phyloP scores from a whole-genome alignment of 1,140 invertebrate genomes.

The Caerostris darwini region DNA sequence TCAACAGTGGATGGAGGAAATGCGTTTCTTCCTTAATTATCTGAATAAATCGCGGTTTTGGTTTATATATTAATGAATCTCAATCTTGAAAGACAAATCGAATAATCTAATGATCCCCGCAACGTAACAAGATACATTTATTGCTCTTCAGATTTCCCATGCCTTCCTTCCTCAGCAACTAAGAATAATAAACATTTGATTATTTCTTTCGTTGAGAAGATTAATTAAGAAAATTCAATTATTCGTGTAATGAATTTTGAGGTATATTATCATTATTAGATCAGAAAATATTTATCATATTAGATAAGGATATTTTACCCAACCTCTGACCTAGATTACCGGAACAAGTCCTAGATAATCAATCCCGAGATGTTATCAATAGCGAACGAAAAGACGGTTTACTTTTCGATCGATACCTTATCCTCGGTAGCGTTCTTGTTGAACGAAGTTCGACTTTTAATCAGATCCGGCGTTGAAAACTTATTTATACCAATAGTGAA shows the following conservation, averaged over 20 bases:
- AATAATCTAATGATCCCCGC: not conserved
- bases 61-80: too few relatives aligned
- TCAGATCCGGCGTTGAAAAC: constrained; percentile 17
- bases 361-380: not conserved
- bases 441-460: constrained; percentile 39
- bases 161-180: not conserved
- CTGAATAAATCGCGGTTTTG: too few relatives aligned
- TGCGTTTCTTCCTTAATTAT: too few relatives aligned
- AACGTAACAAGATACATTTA: not conserved
- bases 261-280: not conserved
- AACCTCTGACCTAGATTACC: constrained; percentile 11
- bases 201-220: not conserved
- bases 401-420: constrained; percentile 41
- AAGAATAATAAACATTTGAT: constrained; percentile 1
- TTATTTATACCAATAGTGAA: constrained; percentile 37
- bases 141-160: too few relatives aligned
- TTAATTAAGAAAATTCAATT: not conserved
- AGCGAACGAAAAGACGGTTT: not conserved
- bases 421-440: not conserved
- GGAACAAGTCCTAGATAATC: not conserved
- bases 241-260: not conserved
- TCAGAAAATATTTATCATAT: not conserved
- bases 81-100: not conserved
- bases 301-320: not conserved
- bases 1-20: too few relatives aligned